Evolutionary conservation across 1,140 invertebrate species (phyloP).

Genomic region (Colletes latitarsis): DNA sequence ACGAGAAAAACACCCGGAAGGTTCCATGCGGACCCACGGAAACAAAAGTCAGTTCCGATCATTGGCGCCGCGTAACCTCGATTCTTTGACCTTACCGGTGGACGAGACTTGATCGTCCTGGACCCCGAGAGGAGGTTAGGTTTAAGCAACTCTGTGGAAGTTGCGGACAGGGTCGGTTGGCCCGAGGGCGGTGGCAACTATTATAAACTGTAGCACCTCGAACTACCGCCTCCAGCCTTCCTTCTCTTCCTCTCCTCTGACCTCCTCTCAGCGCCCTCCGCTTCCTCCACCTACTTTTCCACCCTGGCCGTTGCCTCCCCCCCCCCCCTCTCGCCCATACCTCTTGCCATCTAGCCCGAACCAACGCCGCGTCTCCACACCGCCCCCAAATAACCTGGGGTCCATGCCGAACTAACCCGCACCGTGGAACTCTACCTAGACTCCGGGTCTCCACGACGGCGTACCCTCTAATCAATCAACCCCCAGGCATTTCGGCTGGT

Average conservation of each 20-base stretch:
- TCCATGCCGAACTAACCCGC: constrained; percentile 76
- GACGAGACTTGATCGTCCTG: constrained; percentile 72
- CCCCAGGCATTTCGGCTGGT: constrained; percentile 76
- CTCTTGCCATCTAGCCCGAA: constrained; percentile 33
- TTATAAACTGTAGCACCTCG: constrained; percentile 82
- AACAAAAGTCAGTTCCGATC: neutral
- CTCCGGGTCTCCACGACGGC: constrained; percentile 60
- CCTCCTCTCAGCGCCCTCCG: constrained; percentile 57
- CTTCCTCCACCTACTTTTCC: constrained; percentile 56
- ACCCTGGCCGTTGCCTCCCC: constrained; percentile 1
- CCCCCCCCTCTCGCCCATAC: constrained; percentile 10
- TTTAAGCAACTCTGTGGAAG: constrained; percentile 81
- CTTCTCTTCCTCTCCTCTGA: constrained; percentile 63
- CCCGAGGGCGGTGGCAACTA: constrained; percentile 80
- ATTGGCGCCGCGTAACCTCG: constrained; percentile 19
- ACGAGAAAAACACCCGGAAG: neutral
- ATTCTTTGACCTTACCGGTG: constrained; percentile 50
- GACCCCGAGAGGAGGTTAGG: constrained; percentile 72
- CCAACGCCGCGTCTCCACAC: constrained; percentile 43
- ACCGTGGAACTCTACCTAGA: constrained; percentile 70
- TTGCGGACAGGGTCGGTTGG: constrained; percentile 78
- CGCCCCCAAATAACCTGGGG: constrained; percentile 78
- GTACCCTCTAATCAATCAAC: constrained; percentile 81
- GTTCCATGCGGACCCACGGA: fast-evolving
- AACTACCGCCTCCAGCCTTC: constrained; percentile 79